Conservation (phyloP, 2,888 invertebrate species). For the Euzetes globulus region DNA sequence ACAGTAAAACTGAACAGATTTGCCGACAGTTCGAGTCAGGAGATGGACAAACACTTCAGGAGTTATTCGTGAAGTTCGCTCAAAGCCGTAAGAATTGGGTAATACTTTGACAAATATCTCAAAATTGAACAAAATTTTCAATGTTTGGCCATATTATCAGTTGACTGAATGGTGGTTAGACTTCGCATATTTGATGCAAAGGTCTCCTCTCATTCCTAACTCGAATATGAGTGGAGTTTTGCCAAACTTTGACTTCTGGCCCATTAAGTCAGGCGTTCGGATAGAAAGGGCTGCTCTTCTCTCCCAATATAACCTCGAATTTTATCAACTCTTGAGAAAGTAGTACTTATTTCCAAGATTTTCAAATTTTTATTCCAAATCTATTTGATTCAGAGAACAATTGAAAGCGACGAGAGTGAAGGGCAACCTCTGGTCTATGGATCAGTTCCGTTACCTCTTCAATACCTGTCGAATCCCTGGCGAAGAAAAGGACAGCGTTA, state of each 20-base stretch:
- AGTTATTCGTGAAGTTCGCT: conserved; percentile 50
- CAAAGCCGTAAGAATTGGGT: conserved; percentile 54
- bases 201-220: conserved; percentile 53
- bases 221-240: conserved; percentile 51
- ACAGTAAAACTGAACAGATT: conserved; percentile 48
- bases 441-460: conserved; percentile 52
- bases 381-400: background rate
- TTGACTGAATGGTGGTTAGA: conserved; percentile 56
- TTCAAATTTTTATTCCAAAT: conserved; percentile 3
- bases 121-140: background rate
- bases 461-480: conserved; percentile 53
- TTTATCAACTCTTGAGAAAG: conserved; percentile 52
- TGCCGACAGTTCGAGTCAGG: conserved; percentile 53
- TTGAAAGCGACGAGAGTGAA: background rate
- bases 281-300: conserved; percentile 46
- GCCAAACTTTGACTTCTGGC: conserved; percentile 43
- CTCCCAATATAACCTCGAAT: conserved; percentile 48
- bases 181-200: conserved; percentile 52
- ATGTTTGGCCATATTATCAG: conserved; percentile 42
- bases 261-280: conserved; percentile 44
- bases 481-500: conserved; percentile 48
- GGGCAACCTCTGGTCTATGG: conserved; percentile 48
- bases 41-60: conserved; percentile 52
- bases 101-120: conserved; percentile 36
- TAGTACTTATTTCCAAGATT: conserved; percentile 40